Conservation (phyloP, 1,140 invertebrate species). For the Latrodectus geometricus region DNA sequence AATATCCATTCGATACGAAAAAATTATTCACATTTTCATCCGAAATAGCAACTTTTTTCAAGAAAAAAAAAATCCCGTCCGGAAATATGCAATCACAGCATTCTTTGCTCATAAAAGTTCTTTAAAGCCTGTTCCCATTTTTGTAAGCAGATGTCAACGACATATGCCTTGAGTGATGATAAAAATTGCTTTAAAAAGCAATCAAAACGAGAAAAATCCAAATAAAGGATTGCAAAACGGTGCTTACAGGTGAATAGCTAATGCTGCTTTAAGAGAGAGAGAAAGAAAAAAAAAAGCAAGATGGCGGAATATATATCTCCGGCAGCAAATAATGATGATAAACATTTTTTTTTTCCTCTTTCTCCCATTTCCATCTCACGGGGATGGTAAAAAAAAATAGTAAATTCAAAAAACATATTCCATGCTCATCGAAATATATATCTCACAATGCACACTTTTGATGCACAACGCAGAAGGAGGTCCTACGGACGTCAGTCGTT, state of each 20-base stretch:
- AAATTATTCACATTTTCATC: too few species aligned
- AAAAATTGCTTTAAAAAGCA: conserved; percentile 17
- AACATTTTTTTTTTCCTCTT: background rate
- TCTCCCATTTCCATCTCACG: background rate
- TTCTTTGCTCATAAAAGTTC: too few species aligned
- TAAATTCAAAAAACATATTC: background rate
- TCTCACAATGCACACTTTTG: conserved; percentile 37
- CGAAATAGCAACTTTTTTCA: too few species aligned
- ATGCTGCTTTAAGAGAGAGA: background rate
- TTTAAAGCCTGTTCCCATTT: background rate
- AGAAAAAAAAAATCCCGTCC: too few species aligned
- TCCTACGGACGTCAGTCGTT: conserved; percentile 37
- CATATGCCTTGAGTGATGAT: conserved; percentile 36
- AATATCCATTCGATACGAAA: too few species aligned
- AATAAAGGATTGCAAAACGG: conserved; percentile 35
- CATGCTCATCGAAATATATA: conserved; percentile 34
- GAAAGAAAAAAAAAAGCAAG: background rate
- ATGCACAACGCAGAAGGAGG: conserved; percentile 14
- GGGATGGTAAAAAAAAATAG: conserved; percentile 5
- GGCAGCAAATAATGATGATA: conserved; percentile 23
- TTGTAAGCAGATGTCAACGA: conserved; percentile 24
- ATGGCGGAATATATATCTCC: too few species aligned
- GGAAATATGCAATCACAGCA: background rate
- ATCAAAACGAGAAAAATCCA: conserved; percentile 35
- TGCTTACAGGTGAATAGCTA: conserved; percentile 43